phyloP scores from a whole-genome alignment of 2,113 vertebrate genomes.

The Anoplopoma fimbria region DNA sequence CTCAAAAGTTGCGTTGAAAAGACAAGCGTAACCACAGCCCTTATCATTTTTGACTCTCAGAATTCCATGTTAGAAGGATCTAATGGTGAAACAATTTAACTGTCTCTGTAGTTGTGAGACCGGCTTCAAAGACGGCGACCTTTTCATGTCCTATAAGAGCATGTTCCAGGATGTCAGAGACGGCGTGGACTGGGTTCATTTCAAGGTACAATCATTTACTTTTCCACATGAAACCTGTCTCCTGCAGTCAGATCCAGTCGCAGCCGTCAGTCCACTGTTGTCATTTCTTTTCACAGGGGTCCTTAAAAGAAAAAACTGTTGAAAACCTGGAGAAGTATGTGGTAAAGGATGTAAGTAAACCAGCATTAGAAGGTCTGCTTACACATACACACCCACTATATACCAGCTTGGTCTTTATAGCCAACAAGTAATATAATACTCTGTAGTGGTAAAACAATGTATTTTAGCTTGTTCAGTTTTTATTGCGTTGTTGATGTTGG shows the following conservation, averaged over 20 bases:
- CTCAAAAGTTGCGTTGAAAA: too few species aligned
- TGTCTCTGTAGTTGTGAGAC: constrained; percentile 89
- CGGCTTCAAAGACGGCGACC: constrained; percentile 96
- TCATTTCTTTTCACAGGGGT: constrained; percentile 83
- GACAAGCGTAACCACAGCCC: too few species aligned
- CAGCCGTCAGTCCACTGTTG: not conserved
- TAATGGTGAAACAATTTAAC: not conserved
- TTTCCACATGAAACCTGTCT: too few species aligned
- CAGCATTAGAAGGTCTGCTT: too few species aligned
- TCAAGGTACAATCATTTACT: constrained; percentile 82
- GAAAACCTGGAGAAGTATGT: constrained; percentile 97
- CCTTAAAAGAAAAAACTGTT: constrained; percentile 95
- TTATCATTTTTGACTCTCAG: not conserved
- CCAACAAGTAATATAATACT: not conserved
- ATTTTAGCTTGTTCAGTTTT: not conserved
- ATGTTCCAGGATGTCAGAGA: constrained; percentile 98
- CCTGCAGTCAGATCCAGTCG: not conserved
- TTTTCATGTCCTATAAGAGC: constrained; percentile 98
- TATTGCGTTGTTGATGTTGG: not conserved
- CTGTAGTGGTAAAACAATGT: not conserved
- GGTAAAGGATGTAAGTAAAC: constrained; percentile 93
- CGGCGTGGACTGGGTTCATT: constrained; percentile 97
- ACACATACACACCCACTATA: not conserved
- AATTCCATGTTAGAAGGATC: not conserved
- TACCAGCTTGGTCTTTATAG: not conserved